Evolutionary conservation across 2,113 vertebrate species (phyloP), one percentile per base, ranked within the genome.

Genomic region (Quiscalus mexicanus): DNA sequence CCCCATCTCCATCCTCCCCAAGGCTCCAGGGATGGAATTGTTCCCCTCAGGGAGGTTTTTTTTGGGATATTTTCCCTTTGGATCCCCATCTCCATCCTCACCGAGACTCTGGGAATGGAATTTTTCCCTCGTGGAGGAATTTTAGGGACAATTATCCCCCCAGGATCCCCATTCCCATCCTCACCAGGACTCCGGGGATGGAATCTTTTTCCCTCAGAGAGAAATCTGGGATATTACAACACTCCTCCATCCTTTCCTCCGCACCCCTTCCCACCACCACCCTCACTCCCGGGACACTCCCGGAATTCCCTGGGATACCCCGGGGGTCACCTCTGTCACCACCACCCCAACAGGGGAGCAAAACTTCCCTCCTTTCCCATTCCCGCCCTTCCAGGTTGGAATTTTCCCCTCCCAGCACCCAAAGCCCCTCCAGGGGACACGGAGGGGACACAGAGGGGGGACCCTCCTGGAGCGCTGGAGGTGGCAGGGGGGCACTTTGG

Each of bases 291-390:
- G 25, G 67, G 80, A 44, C 10, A 3, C 11, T 44, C 81, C 81
- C 2, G 1, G 47, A 71, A 73, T 84, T 83, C 50, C 65, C 60
- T 2, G 16, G 45, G 41, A 35, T 31, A 13, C 22, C 35, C 69
- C 1, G 0, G 33, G 35, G 62, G 13, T 50, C 62, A 44, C 55
- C 59, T 35, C 77, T 4, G 15, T 5, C 69, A 6, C 5, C 23
- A 0, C 2, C 55, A 11, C 7, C 3, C 17, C 18, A 4, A 17
- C 13, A 3, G 15, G 20, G 47, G 18, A 28, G 5, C 0, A 1
- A 12, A 65, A 19, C 8, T 13, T 21, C 78, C 49, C 18, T 44
- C 49, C 4, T 69, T 42, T 39, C 68, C 49, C 41, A 64, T 45
- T 64, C 81, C 81, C 22, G 1, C 17, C 5, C 1, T 63, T 33